phyloP scores from a whole-genome alignment of 2,888 invertebrate species.

The Synergus umbraculus region DNA sequence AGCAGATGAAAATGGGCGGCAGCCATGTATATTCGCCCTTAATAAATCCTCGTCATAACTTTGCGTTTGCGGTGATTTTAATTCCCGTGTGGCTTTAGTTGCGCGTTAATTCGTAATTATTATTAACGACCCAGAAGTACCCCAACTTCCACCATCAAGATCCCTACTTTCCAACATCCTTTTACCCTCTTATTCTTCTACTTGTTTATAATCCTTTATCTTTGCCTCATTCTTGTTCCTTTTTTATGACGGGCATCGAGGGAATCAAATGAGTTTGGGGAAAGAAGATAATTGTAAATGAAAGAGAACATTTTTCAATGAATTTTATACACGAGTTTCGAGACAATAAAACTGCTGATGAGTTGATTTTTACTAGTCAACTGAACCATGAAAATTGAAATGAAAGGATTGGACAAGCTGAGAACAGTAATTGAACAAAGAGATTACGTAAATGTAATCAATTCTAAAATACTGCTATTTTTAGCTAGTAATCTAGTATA shows the following conservation, averaged over 20 bases:
- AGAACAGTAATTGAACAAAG: background rate
- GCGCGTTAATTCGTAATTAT: constrained; percentile 75
- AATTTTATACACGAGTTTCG: background rate
- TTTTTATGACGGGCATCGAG: background rate
- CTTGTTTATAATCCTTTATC: constrained; percentile 45
- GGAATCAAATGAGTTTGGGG: background rate
- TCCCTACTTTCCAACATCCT: constrained; percentile 41
- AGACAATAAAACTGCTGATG: background rate
- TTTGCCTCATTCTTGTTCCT: constrained; percentile 17
- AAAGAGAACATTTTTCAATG: constrained; percentile 8
- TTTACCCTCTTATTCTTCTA: constrained; percentile 47
- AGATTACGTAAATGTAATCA: constrained; percentile 15
- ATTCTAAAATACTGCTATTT: constrained; percentile 9
- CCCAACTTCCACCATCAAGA: constrained; percentile 43
- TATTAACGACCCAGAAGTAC: constrained; percentile 71
- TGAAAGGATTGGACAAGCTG: background rate
- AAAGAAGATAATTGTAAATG: background rate
- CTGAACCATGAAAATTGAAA: constrained; percentile 10
- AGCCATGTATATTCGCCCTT: constrained; percentile 47
- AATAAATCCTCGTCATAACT: constrained; percentile 74
- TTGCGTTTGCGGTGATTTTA: constrained; percentile 74
- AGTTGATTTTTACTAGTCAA: too few species aligned
- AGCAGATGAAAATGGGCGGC: background rate
- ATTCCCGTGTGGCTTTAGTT: constrained; percentile 69
- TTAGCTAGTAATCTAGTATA: background rate